phyloP scores from a whole-genome alignment of 2,888 invertebrate genomes.

The Drosophila flavopinicola region DNA sequence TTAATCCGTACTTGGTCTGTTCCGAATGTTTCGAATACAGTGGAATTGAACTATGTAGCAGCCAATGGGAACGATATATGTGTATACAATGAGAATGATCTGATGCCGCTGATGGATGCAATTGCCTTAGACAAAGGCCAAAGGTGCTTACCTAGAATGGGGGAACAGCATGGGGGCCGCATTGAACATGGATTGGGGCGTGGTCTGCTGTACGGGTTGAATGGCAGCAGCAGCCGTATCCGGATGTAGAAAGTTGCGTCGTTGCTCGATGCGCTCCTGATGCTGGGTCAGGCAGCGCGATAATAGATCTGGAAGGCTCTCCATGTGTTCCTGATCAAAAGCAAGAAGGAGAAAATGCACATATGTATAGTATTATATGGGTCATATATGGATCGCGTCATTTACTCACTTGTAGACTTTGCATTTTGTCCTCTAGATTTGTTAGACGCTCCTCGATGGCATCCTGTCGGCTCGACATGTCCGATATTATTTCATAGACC shows the following conservation, averaged over 20 bases:
- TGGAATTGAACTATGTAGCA: slow-evolving; percentile 30
- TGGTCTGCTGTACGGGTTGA: slow-evolving; percentile 84
- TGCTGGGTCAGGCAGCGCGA: slow-evolving; percentile 90
- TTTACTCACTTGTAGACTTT: slow-evolving; percentile 89
- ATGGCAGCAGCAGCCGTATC: slow-evolving; percentile 89
- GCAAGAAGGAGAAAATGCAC: neutral
- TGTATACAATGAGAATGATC: slow-evolving; percentile 7
- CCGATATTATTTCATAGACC: slow-evolving; percentile 98
- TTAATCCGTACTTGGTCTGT: too few relatives aligned
- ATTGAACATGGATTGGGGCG: slow-evolving; percentile 85
- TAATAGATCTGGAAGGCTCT: slow-evolving; percentile 92
- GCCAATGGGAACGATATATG: slow-evolving; percentile 25
- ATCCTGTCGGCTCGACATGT: slow-evolving; percentile 97
- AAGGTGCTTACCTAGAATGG: slow-evolving; percentile 86
- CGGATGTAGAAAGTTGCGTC: slow-evolving; percentile 94
- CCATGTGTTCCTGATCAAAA: slow-evolving; percentile 93
- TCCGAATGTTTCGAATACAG: neutral
- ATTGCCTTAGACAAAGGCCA: slow-evolving; percentile 7
- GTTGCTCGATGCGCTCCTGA: slow-evolving; percentile 92
- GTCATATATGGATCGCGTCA: too few relatives aligned
- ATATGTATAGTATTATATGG: neutral
- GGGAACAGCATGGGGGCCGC: slow-evolving; percentile 86
- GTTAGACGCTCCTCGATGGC: slow-evolving; percentile 96
- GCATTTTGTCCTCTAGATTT: slow-evolving; percentile 96
- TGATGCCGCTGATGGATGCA: slow-evolving; percentile 17